Evolutionary conservation across 1,140 invertebrate species (phyloP).

Genomic region (Drosophila oshimai): DNA sequence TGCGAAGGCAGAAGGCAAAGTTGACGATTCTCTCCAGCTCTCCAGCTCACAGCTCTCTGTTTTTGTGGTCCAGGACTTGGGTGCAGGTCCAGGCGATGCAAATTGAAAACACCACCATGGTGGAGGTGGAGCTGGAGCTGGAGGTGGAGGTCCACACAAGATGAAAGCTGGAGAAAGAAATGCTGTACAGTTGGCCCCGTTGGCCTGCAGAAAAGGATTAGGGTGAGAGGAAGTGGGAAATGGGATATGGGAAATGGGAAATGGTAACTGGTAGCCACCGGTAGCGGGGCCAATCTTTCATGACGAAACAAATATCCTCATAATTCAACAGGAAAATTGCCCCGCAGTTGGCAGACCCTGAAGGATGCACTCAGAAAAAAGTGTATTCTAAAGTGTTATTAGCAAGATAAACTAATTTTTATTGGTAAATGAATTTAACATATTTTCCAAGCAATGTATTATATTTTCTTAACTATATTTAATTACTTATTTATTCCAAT

Average conservation of each 20-base stretch:
- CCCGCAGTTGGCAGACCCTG: conserved; percentile 32
- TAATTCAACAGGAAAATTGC: conserved; percentile 81
- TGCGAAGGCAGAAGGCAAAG: too few relatives aligned
- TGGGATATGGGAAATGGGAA: background rate
- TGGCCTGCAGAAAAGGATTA: conserved; percentile 53
- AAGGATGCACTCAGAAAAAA: background rate
- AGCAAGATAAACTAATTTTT: too few relatives aligned
- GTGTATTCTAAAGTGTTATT: too few relatives aligned
- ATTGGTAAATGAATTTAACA: too few relatives aligned
- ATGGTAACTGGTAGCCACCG: conserved; percentile 5
- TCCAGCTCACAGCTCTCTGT: conserved; percentile 8
- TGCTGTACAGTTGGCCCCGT: conserved; percentile 48
- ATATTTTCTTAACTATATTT: too few relatives aligned
- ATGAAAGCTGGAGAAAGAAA: conserved; percentile 37
- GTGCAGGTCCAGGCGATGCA: conserved; percentile 31
- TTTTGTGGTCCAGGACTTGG: conserved; percentile 48
- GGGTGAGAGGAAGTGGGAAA: conserved; percentile 35
- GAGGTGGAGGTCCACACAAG: background rate
- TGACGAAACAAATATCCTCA: conserved; percentile 81
- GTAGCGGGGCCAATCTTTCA: conserved; percentile 73
- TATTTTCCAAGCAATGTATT: too few relatives aligned
- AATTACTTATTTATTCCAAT: too few relatives aligned
- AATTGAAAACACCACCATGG: conserved; percentile 54
- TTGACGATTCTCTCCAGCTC: conserved; percentile 73
- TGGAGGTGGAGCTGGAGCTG: background rate